Evolutionary conservation across 2,888 invertebrate genomes (phyloP).

Genomic region (Philereme vetulata): DNA sequence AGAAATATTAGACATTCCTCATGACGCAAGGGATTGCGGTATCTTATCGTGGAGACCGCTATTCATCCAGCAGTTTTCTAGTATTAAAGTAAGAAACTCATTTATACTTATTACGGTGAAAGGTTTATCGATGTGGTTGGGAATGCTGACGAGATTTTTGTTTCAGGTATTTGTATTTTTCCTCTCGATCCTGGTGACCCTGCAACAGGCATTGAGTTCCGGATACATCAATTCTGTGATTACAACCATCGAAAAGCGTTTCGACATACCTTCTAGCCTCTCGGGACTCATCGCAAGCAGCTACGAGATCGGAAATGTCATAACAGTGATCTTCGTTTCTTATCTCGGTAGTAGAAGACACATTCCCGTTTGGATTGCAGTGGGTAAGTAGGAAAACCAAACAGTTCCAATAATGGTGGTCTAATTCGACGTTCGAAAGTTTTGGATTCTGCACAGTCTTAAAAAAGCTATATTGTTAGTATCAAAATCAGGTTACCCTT

Average conservation of each 20-base stretch:
- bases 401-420: background rate
- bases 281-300: conserved; percentile 97
- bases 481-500: no score
- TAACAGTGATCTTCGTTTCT: conserved; percentile 97
- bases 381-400: conserved; percentile 83
- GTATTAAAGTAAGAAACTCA: conserved; percentile 88
- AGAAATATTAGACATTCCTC: conserved; percentile 86
- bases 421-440: background rate
- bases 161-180: conserved; percentile 93
- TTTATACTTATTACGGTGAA: conserved; percentile 1
- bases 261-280: conserved; percentile 96
- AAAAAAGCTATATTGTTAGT: no score
- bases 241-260: conserved; percentile 97
- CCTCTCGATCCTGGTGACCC: conserved; percentile 93
- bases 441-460: no score
- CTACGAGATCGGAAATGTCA: conserved; percentile 97
- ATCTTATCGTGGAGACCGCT: conserved; percentile 93
- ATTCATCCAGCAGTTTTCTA: conserved; percentile 93
- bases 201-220: conserved; percentile 95
- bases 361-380: conserved; percentile 97
- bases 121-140: background rate
- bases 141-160: conserved; percentile 30
- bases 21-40: conserved; percentile 93
- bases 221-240: conserved; percentile 98
- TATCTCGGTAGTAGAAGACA: conserved; percentile 96